phyloP scores from a whole-genome alignment of 2,888 invertebrate species.

The Drosophila vallismaia region DNA sequence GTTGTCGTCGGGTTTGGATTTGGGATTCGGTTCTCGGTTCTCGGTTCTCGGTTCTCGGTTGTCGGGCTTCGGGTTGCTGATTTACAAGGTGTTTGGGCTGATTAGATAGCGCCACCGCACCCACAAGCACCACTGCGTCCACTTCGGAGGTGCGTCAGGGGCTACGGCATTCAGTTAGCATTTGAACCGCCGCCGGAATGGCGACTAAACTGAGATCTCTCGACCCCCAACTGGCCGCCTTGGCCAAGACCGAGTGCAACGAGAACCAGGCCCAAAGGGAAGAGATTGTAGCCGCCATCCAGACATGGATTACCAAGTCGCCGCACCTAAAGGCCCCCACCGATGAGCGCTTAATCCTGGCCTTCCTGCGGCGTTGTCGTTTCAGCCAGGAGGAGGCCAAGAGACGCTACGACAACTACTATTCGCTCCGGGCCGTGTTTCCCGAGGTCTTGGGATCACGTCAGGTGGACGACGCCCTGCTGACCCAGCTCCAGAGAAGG shows the following conservation, averaged over 20 bases:
- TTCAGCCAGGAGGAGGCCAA: constrained; percentile 75
- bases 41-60: constrained; percentile 20
- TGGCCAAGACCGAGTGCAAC: constrained; percentile 71
- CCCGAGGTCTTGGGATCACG: constrained; percentile 72
- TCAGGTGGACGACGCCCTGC: constrained; percentile 57
- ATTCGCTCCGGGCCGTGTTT: constrained; percentile 67
- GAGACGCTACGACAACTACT: constrained; percentile 71
- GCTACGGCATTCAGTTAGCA: constrained; percentile 44
- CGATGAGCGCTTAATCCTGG: constrained; percentile 59
- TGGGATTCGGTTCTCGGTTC: background rate
- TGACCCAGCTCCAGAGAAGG: constrained; percentile 68
- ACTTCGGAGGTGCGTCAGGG: constrained; percentile 23
- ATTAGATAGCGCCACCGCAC: constrained; percentile 32
- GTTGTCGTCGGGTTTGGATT: constrained; percentile 7
- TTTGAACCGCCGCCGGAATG: constrained; percentile 50
- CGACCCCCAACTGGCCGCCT: constrained; percentile 46
- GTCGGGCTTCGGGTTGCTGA: constrained; percentile 22
- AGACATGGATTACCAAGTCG: constrained; percentile 69
- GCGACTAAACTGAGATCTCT: constrained; percentile 49
- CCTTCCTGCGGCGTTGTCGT: constrained; percentile 73
- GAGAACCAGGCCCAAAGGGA: constrained; percentile 56
- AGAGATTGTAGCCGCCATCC: constrained; percentile 49
- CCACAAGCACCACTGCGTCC: background rate
- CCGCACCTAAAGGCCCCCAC: constrained; percentile 68
- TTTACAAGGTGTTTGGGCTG: constrained; percentile 45